Evolutionary conservation across 2,888 invertebrate species (phyloP).

Genomic region (Nephrotoma appendiculata): DNA sequence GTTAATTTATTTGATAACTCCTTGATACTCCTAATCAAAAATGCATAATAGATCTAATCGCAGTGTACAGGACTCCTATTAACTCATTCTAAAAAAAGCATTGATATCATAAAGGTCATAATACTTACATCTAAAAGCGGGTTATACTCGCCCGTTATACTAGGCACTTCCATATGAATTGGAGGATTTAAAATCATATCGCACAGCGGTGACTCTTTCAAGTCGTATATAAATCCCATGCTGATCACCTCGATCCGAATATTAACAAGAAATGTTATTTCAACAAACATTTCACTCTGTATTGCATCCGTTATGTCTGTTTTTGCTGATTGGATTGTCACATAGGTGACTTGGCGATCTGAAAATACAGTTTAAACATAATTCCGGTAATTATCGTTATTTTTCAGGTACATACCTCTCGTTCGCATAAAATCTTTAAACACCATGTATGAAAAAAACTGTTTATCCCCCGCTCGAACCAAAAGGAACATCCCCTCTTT

Average conservation of each 20-base stretch:
- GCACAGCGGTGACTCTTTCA: slow-evolving; percentile 43
- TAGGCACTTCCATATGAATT: neutral
- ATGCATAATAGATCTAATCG: no score
- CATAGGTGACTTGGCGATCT: neutral
- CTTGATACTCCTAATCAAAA: no score
- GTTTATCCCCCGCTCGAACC: neutral
- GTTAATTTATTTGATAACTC: no score
- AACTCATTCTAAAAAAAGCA: no score
- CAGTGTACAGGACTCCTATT: no score
- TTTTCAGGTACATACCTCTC: neutral
- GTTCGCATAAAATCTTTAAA: neutral
- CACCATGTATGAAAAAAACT: neutral
- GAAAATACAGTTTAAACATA: neutral
- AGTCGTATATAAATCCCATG: slow-evolving; percentile 35
- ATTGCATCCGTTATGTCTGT: neutral
- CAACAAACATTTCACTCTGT: neutral
- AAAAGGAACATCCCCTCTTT: neutral
- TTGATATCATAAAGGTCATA: neutral
- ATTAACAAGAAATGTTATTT: neutral
- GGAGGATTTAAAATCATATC: slow-evolving; percentile 42
- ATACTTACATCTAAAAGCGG: neutral
- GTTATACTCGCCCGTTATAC: neutral
- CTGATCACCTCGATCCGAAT: neutral
- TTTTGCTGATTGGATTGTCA: neutral
- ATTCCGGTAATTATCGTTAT: neutral